Evolutionary conservation across 2,797 vertebrate genomes (phyloP).

Genomic region (Gadopsis marmoratus): DNA sequence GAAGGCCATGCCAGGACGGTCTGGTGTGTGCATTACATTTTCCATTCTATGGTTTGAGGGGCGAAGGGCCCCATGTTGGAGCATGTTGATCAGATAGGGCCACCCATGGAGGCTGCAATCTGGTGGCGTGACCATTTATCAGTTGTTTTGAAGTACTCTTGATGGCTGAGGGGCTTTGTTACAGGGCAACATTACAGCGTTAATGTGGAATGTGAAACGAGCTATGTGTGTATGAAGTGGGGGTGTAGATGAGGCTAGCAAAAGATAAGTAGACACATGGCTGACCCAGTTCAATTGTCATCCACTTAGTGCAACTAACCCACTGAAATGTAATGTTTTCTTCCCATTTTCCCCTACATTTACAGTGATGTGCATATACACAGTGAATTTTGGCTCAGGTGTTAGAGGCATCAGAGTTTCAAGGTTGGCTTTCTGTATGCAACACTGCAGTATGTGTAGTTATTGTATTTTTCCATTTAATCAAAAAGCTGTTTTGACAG

Average conservation of each 20-base stretch:
- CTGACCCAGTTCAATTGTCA: conserved; percentile 72
- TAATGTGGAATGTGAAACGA: conserved; percentile 76
- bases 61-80: conserved; percentile 70
- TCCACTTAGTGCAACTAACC: conserved; percentile 67
- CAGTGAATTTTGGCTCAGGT: background rate
- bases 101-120: conserved; percentile 74
- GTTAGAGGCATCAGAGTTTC: background rate
- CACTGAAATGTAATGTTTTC: conserved; percentile 51
- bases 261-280: conserved; percentile 58
- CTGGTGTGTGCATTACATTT: conserved; percentile 69
- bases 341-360: conserved; percentile 27
- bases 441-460: background rate
- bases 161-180: conserved; percentile 74
- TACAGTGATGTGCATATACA: conserved; percentile 14
- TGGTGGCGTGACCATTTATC: conserved; percentile 77
- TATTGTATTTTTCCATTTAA: background rate
- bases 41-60: conserved; percentile 64
- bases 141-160: conserved; percentile 74
- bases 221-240: conserved; percentile 37
- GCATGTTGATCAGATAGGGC: conserved; percentile 77
- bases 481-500: conserved; percentile 58
- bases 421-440: background rate
- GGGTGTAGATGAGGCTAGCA: conserved; percentile 33
- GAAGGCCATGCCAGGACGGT: conserved; percentile 52
- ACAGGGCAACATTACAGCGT: conserved; percentile 67